Percentiles rank a stretch among this genome's conserved stretches.
phyloP scores from a whole-genome alignment of 1,140 invertebrate genomes.

The Macrotrachela quadricornifera region DNA sequence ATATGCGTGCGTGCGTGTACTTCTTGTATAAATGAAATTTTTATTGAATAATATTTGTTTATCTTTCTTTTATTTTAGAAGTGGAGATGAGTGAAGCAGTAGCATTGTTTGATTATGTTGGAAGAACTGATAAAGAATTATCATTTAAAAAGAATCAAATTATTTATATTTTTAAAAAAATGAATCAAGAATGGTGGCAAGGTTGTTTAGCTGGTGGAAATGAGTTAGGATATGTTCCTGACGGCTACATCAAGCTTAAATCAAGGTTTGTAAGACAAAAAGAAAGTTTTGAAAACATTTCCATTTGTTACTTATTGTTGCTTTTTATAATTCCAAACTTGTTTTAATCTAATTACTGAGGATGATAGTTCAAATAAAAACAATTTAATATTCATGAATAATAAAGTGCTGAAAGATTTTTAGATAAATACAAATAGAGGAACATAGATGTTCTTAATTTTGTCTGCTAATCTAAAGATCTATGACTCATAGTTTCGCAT shows the following conservation, averaged over 20 bases:
- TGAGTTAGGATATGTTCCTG: not conserved
- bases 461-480: too few species aligned
- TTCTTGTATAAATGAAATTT: slow-evolving; percentile 5
- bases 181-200: slow-evolving; percentile 66
- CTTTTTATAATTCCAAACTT: too few species aligned
- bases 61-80: slow-evolving; percentile 36
- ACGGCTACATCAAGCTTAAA: not conserved
- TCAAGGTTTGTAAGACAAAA: too few species aligned
- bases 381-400: too few species aligned
- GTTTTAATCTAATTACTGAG: too few species aligned
- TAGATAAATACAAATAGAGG: too few species aligned
- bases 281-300: too few species aligned
- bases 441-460: too few species aligned
- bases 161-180: slow-evolving; percentile 50
- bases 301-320: too few species aligned
- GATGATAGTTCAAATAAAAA: too few species aligned
- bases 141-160: slow-evolving; percentile 59
- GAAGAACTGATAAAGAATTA: slow-evolving; percentile 54
- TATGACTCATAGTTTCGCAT: too few species aligned
- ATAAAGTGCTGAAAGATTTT: too few species aligned
- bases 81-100: slow-evolving; percentile 55
- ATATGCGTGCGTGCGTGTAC: not conserved
- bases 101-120: slow-evolving; percentile 61
- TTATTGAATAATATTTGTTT: slow-evolving; percentile 7
- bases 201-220: slow-evolving; percentile 13